Percentiles rank a stretch among this genome's conserved stretches.
Evolutionary conservation across 1,140 invertebrate genomes (phyloP).

Genomic region (Magallana ariakensis): DNA sequence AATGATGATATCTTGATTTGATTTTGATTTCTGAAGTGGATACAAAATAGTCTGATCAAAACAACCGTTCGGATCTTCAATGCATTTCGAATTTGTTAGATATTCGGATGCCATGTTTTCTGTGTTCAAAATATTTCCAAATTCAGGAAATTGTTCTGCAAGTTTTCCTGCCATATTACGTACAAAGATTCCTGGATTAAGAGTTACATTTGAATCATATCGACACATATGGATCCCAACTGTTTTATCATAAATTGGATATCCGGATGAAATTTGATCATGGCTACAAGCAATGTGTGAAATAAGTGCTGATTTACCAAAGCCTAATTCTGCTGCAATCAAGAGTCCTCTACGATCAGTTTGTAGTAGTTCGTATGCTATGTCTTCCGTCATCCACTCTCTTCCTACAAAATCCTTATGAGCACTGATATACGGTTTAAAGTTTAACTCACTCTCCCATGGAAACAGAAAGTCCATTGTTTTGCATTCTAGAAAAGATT

Average conservation of each 20-base stretch:
- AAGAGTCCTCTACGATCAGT: neutral
- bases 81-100: neutral
- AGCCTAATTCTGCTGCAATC: slow-evolving; percentile 37
- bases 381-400: neutral
- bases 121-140: neutral
- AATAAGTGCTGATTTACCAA: slow-evolving; percentile 34
- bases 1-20: neutral
- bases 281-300: slow-evolving; percentile 43
- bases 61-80: slow-evolving; percentile 20
- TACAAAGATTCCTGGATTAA: slow-evolving; percentile 1
- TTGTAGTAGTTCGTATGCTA: neutral
- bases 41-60: slow-evolving; percentile 33
- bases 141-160: neutral
- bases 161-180: slow-evolving; percentile 15
- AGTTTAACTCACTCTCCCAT: neutral
- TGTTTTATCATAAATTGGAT: neutral
- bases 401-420: neutral
- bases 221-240: slow-evolving; percentile 40
- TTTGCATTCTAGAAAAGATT: neutral
- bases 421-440: neutral
- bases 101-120: slow-evolving; percentile 16
- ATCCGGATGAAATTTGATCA: neutral
- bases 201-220: slow-evolving; percentile 11
- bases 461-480: neutral
- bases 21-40: neutral